These are phyloP conservation scores for Cairina moschata DNA, from an alignment of 2,113 vertebrate genomes.

Conservation along the genomic window DNA sequence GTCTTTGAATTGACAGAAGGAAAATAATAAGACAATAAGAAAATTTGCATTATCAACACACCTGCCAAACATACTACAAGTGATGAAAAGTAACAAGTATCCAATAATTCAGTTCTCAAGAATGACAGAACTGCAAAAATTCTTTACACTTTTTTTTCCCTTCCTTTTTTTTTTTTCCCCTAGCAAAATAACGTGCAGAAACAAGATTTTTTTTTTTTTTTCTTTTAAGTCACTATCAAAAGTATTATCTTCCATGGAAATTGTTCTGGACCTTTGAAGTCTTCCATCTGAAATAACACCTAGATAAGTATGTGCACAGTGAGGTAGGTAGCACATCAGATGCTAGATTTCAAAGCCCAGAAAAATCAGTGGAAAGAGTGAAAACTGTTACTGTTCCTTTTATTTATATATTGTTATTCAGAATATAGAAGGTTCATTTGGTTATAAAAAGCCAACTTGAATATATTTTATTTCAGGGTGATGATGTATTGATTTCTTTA, in stretches of 20 bases:
- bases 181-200: background rate
- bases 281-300: background rate
- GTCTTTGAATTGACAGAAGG: background rate
- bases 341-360: background rate
- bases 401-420: background rate
- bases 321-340: background rate
- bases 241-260: background rate
- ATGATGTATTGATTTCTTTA: background rate
- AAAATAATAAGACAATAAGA: background rate
- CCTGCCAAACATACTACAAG: background rate
- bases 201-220: background rate
- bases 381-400: background rate
- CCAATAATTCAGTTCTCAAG: background rate
- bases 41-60: background rate
- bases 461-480: background rate
- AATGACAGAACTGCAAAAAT: background rate
- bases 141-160: background rate
- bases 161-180: background rate
- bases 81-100: background rate
- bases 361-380: background rate
- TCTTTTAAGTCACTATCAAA: background rate
- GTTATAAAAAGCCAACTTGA: background rate
- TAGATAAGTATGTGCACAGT: background rate
- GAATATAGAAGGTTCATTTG: rapidly evolving
- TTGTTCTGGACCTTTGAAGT: background rate